Evolutionary conservation across 1,140 invertebrate genomes (phyloP).

Genomic region (Bicyclus anynana): DNA sequence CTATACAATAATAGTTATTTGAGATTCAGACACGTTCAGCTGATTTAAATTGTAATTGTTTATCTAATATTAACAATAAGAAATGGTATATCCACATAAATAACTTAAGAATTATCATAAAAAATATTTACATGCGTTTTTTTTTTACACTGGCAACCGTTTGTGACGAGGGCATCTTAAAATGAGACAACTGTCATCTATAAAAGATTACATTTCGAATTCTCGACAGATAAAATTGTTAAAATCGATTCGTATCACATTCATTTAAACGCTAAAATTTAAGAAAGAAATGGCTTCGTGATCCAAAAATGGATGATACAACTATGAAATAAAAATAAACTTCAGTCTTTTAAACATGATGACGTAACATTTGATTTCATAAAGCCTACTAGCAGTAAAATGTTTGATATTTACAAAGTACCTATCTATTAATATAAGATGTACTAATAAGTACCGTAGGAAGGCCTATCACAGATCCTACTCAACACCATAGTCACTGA

Average conservation of each 20-base stretch:
- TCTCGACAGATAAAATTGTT: conserved; percentile 21
- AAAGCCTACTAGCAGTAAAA: background rate
- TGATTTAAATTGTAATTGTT: conserved; percentile 64
- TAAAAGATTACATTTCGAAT: conserved; percentile 48
- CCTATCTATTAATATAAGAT: conserved; percentile 4
- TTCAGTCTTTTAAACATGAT: conserved; percentile 47
- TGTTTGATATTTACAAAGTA: conserved; percentile 6
- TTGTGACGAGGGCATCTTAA: conserved; percentile 46
- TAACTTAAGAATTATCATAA: conserved; percentile 62
- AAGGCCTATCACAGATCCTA: conserved; percentile 17
- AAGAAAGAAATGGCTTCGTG: conserved; percentile 31
- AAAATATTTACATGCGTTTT: conserved; percentile 63
- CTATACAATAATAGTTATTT: conserved; percentile 62
- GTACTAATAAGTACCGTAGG: conserved; percentile 10
- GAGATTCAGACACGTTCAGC: conserved; percentile 72
- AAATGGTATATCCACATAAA: conserved; percentile 71
- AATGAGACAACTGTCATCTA: conserved; percentile 45
- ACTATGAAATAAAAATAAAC: conserved; percentile 19
- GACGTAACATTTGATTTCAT: conserved; percentile 25
- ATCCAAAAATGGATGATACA: conserved; percentile 15
- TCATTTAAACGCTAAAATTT: conserved; percentile 49
- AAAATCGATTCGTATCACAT: conserved; percentile 58
- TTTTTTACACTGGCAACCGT: conserved; percentile 47
- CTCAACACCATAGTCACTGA: background rate
- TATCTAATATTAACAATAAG: conserved; percentile 66